phyloP scores from a whole-genome alignment of 2,113 vertebrate species.

The Plotosus lineatus region DNA sequence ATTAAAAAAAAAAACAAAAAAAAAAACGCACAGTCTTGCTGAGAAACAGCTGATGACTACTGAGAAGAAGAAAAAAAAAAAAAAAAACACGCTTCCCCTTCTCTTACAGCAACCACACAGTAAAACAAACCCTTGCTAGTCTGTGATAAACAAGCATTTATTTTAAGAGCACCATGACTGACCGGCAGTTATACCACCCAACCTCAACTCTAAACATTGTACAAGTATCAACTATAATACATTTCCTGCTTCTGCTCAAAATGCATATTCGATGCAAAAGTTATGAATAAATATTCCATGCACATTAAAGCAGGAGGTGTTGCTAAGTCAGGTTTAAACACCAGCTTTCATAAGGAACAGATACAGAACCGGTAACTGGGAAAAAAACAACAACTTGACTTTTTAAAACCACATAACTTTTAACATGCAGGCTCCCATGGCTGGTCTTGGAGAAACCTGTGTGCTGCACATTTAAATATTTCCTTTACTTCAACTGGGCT shows the following conservation, averaged over 20 bases:
- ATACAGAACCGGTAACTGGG: not conserved
- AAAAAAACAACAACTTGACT: not conserved
- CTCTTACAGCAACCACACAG: not conserved
- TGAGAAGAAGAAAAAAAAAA: not conserved
- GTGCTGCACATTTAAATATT: not conserved
- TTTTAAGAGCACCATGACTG: not conserved
- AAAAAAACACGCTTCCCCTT: slow-evolving; percentile 36
- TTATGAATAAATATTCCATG: not conserved
- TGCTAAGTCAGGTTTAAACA: not conserved
- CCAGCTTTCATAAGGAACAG: slow-evolving; percentile 11
- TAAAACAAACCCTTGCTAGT: slow-evolving; percentile 26
- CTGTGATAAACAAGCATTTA: not conserved
- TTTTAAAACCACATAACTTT: not conserved
- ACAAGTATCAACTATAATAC: too few species aligned
- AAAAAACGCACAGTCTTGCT: slow-evolving; percentile 16
- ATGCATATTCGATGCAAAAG: not conserved
- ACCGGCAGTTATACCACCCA: not conserved
- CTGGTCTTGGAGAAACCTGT: not conserved
- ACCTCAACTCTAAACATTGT: not conserved
- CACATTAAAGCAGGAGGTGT: not conserved
- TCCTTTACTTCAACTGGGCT: too few species aligned
- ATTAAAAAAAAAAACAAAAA: not conserved
- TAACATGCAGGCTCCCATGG: not conserved
- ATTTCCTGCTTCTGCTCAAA: not conserved
- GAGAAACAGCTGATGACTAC: slow-evolving; percentile 33